A percentile compares a stretch with the other conserved stretches of the same genome.
Evolutionary conservation across 2,888 invertebrate species (phyloP).

Genomic region (Megaustenia siamemsis): DNA sequence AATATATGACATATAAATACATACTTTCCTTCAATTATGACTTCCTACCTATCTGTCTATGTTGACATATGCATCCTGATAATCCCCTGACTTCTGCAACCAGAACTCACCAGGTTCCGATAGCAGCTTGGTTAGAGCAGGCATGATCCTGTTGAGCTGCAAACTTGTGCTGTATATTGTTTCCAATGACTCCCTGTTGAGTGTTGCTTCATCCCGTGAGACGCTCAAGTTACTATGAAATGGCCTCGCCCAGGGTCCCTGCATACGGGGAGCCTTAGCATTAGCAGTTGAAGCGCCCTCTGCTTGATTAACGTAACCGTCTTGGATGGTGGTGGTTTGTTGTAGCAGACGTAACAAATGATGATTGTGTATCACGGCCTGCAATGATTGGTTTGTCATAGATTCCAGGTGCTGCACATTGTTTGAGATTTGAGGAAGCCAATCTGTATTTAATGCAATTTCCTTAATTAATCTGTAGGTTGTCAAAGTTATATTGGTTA

Average conservation of each 20-base stretch:
- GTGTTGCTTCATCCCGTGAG: constrained; percentile 5
- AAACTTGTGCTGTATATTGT: constrained; percentile 65
- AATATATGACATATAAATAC: too few relatives aligned
- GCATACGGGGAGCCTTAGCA: neutral
- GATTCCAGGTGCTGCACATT: constrained; percentile 67
- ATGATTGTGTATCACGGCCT: constrained; percentile 40
- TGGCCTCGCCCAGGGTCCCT: neutral
- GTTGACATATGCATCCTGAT: too few relatives aligned
- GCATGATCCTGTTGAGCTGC: constrained; percentile 67
- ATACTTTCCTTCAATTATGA: too few relatives aligned
- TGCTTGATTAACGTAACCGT: neutral
- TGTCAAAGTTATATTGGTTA: constrained; percentile 66
- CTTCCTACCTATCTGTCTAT: too few relatives aligned
- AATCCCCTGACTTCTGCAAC: too few relatives aligned
- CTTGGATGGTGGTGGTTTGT: neutral
- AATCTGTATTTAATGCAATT: constrained; percentile 70
- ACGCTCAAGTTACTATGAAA: neutral
- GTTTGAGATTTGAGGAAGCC: constrained; percentile 72
- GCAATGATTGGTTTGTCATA: constrained; percentile 66
- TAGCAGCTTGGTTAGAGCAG: constrained; percentile 68
- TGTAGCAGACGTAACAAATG: neutral
- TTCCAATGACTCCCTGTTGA: constrained; percentile 56
- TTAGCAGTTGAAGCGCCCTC: neutral
- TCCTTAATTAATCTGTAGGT: constrained; percentile 68
- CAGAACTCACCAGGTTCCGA: constrained; percentile 71